phyloP scores from a whole-genome alignment of 2,113 vertebrate genomes.

The Lamprotornis superbus region DNA sequence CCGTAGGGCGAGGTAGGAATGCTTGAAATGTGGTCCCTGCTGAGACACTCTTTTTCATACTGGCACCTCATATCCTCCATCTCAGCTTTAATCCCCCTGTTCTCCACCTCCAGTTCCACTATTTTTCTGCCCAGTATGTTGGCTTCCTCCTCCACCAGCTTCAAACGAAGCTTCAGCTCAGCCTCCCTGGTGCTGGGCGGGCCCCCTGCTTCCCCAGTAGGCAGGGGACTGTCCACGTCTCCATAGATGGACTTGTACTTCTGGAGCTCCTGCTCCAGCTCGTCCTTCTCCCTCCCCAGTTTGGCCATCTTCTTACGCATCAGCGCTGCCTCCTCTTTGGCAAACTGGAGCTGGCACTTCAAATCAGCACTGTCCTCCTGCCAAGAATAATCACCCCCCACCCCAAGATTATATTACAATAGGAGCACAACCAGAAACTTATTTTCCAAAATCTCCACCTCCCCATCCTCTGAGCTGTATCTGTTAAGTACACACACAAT shows the following conservation, averaged over 20 bases:
- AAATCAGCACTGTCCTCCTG: constrained; percentile 97
- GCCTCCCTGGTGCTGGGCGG: constrained; percentile 95
- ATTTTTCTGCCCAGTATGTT: constrained; percentile 97
- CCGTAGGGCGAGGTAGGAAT: constrained; percentile 91
- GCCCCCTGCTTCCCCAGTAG: constrained; percentile 84
- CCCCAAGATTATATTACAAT: not conserved
- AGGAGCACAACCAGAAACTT: not conserved
- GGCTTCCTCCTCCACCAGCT: constrained; percentile 96
- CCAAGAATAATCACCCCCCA: constrained; percentile 34
- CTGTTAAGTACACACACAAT: not conserved
- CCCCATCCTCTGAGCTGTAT: not conserved
- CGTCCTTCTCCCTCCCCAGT: constrained; percentile 91
- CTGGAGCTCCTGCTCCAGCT: constrained; percentile 93
- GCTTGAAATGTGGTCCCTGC: constrained; percentile 86
- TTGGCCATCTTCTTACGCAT: constrained; percentile 99
- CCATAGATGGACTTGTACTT: constrained; percentile 95
- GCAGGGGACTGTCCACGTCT: constrained; percentile 91
- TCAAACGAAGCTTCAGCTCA: constrained; percentile 91
- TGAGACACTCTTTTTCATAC: constrained; percentile 87
- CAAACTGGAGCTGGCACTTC: constrained; percentile 96
- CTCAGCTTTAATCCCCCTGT: constrained; percentile 92
- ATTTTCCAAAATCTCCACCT: not conserved
- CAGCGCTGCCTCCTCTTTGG: constrained; percentile 92
- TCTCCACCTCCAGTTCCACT: constrained; percentile 97
- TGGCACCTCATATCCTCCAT: constrained; percentile 94